Conservation (phyloP, 2,888 invertebrate species). For the Oasisia sp. region DNA sequence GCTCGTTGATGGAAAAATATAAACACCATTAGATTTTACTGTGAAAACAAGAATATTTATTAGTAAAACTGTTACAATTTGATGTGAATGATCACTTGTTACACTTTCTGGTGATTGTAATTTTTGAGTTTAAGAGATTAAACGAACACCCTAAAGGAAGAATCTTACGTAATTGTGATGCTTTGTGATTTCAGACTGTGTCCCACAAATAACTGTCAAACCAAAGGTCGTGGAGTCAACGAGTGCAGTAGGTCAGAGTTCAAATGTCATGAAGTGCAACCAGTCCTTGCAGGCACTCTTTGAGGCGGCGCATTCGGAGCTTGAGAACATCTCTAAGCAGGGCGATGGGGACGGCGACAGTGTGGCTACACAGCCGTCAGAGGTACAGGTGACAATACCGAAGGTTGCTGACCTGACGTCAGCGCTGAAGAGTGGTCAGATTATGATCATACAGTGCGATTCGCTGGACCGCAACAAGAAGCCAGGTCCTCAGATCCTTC, state of each 20-base stretch:
- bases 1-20: too few species aligned
- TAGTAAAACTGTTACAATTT: neutral
- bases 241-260: neutral
- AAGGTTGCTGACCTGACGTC: neutral
- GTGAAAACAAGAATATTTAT: neutral
- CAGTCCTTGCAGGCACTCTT: constrained; percentile 61
- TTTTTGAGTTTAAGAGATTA: neutral
- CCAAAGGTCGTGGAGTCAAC: neutral
- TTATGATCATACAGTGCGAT: neutral
- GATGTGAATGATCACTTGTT: neutral
- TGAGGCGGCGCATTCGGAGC: constrained; percentile 61
- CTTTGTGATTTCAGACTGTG: neutral
- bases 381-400: neutral
- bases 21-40: too few species aligned
- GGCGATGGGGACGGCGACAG: neutral
- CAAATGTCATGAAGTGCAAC: constrained; percentile 40
- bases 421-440: neutral
- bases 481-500: neutral
- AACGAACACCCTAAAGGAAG: neutral
- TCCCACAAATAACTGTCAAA: neutral
- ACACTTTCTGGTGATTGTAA: neutral
- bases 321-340: constrained; percentile 52
- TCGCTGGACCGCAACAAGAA: neutral
- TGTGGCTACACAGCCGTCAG: neutral
- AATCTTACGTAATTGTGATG: neutral